Percentiles rank a stretch among this genome's conserved stretches.
Evolutionary conservation across 2,888 invertebrate genomes (phyloP).

Genomic region (Volucella inanis): DNA sequence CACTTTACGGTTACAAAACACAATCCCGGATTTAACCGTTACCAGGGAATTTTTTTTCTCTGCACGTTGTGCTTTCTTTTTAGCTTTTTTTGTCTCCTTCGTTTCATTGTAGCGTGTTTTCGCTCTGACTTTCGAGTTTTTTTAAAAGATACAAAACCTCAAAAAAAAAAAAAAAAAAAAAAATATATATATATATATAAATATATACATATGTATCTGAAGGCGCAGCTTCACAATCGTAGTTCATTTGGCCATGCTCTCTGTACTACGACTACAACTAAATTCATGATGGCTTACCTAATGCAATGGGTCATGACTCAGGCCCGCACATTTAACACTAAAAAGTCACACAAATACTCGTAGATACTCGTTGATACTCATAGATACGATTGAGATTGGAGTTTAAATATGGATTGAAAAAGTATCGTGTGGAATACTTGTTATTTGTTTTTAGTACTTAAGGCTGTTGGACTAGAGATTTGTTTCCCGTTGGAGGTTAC

Average conservation of each 20-base stretch:
- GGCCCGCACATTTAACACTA: constrained; percentile 50
- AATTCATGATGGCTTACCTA: constrained; percentile 60
- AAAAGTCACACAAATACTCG: constrained; percentile 39
- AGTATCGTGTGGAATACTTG: too few relatives aligned
- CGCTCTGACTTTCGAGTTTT: constrained; percentile 53
- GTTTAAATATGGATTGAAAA: too few relatives aligned
- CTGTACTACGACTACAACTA: constrained; percentile 17
- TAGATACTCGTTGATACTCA: too few relatives aligned
- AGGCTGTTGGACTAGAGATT: too few relatives aligned
- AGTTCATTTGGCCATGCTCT: constrained; percentile 67
- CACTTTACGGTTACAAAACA: constrained; percentile 70
- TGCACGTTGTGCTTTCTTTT: constrained; percentile 47
- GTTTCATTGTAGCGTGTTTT: constrained; percentile 14
- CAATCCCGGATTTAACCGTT: constrained; percentile 73
- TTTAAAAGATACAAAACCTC: constrained; percentile 48
- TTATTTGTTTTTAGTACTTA: too few relatives aligned
- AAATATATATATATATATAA: too few relatives aligned
- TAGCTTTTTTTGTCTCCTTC: constrained; percentile 31
- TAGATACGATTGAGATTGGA: too few relatives aligned
- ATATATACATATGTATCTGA: neutral
- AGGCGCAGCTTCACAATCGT: constrained; percentile 55
- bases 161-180: constrained; percentile 51
- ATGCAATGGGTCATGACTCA: constrained; percentile 70
- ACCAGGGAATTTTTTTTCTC: constrained; percentile 53
- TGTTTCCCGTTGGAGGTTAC: too few relatives aligned